Evolutionary conservation across 1,140 invertebrate genomes (phyloP), one percentile per base, ranked within the genome.

Genomic region (Aphelenchoides fujianensis): DNA sequence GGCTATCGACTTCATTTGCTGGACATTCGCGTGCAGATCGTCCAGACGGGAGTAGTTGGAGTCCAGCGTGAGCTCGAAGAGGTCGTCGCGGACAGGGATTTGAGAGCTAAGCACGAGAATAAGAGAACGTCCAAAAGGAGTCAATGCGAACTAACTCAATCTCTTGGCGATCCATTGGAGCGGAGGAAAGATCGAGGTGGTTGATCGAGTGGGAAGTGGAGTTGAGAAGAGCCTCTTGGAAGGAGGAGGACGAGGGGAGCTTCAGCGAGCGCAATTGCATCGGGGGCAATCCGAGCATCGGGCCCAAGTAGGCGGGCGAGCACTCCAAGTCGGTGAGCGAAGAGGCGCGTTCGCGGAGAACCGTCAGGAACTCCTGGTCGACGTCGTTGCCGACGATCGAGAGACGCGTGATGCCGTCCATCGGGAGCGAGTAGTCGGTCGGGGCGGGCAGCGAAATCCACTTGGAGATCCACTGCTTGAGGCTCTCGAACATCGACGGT

Each of bases 131-230:
- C 23, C 41, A 48, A 48, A n/a, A n/a, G n/a, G n/a, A n/a, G n/a
- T n/a, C n/a, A n/a, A n/a, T n/a, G n/a, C n/a, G 41, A 48, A 48
- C 41, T 48, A 16, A 48, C 41, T 48, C 41, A 48, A 48, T 48
- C 12, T 12, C 23, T 16, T 12, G 12, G 41, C 12, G 41, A 48
- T 48, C 41, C 12, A 48, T 12, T 16, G 12, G 41, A 16, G 12
- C 41, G 23, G 12, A 16, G 12, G 41, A 48, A 12, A 48, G 41
- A 23, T 48, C 41, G 23, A 48, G 41, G 23, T 48, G 41, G 12
- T 48, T 48, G 23, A 48, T 48, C 23, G 41, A 48, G 41, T 48
- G 41, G 12, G 41, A 48, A 48, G 41, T 23, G 23, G 23, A 16
- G 23, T 23, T 48, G 12, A 16, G 12, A 12, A 48, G 12, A 23